Evolutionary conservation across 2,797 vertebrate genomes (phyloP).

Genomic region (Meda fulgida): DNA sequence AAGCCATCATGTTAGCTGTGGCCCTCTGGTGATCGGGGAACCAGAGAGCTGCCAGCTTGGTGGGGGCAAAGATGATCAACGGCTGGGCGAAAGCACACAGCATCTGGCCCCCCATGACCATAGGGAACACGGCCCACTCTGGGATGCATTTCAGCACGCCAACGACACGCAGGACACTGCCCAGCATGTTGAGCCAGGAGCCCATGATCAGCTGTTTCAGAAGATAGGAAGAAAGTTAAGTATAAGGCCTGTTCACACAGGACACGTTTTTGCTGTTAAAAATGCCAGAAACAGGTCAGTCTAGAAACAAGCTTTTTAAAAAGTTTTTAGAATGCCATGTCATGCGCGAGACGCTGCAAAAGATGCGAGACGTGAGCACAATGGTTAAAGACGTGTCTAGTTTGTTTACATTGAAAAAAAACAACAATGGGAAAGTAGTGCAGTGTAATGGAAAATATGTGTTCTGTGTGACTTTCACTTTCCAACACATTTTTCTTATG

Average conservation of each 20-base stretch:
- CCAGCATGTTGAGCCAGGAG: constrained; percentile 88
- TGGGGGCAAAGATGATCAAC: constrained; percentile 90
- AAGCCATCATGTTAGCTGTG: constrained; percentile 91
- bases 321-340: no score
- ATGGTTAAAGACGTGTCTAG: no score
- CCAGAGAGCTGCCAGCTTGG: constrained; percentile 93
- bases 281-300: no score
- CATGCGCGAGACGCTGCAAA: no score
- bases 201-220: constrained; percentile 83
- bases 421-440: no score
- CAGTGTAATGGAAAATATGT: no score
- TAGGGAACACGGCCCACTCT: constrained; percentile 51
- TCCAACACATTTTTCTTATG: not conserved
- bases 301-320: no score
- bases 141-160: constrained; percentile 55
- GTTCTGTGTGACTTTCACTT: not conserved
- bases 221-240: constrained; percentile 5
- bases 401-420: no score
- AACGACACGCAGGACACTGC: constrained; percentile 78
- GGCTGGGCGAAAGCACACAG: constrained; percentile 89
- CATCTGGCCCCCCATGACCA: constrained; percentile 86
- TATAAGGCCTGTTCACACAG: not conserved
- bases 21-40: constrained; percentile 93
- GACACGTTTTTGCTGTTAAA: no score
- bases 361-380: no score